Evolutionary conservation across 1,140 invertebrate genomes (phyloP), one percentile per base, ranked within the genome.

Genomic region (Sesamia nonagrioides): DNA sequence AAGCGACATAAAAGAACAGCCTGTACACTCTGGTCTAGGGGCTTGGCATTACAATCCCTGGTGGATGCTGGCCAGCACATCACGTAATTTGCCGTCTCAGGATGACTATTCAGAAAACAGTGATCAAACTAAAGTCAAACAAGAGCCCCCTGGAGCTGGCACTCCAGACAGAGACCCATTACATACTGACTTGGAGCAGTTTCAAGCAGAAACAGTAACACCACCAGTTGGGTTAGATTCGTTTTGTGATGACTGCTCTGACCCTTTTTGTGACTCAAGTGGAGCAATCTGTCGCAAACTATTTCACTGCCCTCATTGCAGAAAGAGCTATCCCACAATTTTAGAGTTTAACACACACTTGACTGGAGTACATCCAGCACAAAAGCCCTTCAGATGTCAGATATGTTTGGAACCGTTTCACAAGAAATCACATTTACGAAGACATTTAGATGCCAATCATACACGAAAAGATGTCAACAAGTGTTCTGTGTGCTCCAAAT

Each of bases 1-100:
- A 61, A 92, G 90, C 85, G 92, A 93, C 77, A 83, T 94, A 66
- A 92, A 93, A 79, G 84, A 84, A 33, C 91, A 94, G 72, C 73
- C 82, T 5, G 84, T 88, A 7, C 94, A 95, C 71, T 76, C 92
- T 33, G 92, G 91, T 11, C 71, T 95, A 61, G 91, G 93, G 11
- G 86, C 93, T 21, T 95, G 95, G 95, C 95, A 95, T 71, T 95
- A 95, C 69, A 95, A 95, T 75, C 95, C 95, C n/a, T 95, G 95
- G 95, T 95, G 95, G 95, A 95, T 95, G 95, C 86, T 95, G 5
- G 95, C 95, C 4, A 91, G 94, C 71, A 95, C 95, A 3, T 95
- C 95, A 6, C 82, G 93, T 61, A 90, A 84, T 79, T 86, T 89
- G 13, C 91, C 92, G 11, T 91, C 93, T 0, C 93, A 94, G 80